phyloP scores from a whole-genome alignment of 2,113 vertebrate genomes.

The Prunella fulvescens region DNA sequence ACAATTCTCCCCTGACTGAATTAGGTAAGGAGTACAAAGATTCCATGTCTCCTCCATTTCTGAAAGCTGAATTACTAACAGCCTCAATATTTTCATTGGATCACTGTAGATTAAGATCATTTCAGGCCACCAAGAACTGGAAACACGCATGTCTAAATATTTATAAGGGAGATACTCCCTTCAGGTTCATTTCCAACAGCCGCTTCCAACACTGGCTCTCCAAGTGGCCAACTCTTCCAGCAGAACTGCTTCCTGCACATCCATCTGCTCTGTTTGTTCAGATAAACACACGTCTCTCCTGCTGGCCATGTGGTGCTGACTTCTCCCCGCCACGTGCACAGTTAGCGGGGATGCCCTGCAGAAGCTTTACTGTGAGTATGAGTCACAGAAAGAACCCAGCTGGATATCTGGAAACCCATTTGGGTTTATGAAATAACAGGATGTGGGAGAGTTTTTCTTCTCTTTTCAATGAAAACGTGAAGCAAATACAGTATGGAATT shows the following conservation, averaged over 20 bases:
- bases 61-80: background rate
- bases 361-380: background rate
- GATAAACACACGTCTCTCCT: background rate
- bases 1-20: background rate
- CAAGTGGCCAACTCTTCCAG: constrained; percentile 29
- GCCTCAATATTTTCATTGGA: background rate
- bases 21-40: background rate
- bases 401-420: background rate
- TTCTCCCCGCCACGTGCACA: background rate
- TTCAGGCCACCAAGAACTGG: background rate
- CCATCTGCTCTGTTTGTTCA: constrained; percentile 10
- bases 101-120: background rate
- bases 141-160: constrained; percentile 13
- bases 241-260: constrained; percentile 18
- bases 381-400: background rate
- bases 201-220: background rate
- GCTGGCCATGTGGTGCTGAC: background rate
- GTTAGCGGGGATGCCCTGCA: background rate
- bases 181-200: background rate
- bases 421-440: background rate
- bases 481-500: background rate
- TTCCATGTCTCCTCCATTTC: background rate
- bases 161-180: background rate
- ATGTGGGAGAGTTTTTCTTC: background rate
- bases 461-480: background rate